Evolutionary conservation across 1,140 invertebrate genomes (phyloP), one percentile per base, ranked within the genome.

Genomic region (Drosophila simulans): DNA sequence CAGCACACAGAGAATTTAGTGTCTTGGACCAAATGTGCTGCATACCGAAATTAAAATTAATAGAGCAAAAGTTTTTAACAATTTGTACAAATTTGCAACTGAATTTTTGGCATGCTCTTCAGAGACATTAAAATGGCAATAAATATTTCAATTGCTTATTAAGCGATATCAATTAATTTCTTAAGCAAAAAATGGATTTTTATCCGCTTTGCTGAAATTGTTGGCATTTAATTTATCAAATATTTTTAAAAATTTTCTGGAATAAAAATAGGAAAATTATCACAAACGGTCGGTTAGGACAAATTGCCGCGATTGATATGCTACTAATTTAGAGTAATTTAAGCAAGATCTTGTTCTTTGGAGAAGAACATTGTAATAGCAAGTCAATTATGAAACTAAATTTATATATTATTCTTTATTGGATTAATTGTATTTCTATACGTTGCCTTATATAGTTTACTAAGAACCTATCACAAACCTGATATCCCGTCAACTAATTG

Each of bases 21-120:
- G 75, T 75, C 46, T 56, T 52, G 17, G 45, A 56, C 34, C 65
- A 42, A 65, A 34, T 37, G 42, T 20, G 39, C 13, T 37, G 45
- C 40, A 40, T 25, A 57, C 42, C 60, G 56, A 65, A 68, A 68
- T 65, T 40, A 59, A 57, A 77, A 73, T 64, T 74, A 81, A 84
- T 73, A 77, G 68, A 77, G 65, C 66, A 56, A n/a, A 70, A 78
- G 63, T 74, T 73, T 74, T 77, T 65, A 59, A 73, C 57, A 69
- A 37, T 48, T 63, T 58, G 54, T 20, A 43, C 22, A 35, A 46
- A 4, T 51, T 52, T 66, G 42, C 31, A 37, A 22, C 13, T 12
- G 34, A 11, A 17, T 46, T 39, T 34, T 27, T 11, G 17, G 4
- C 11, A 4, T 5, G n/a, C 45, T 48, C 11, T 3, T 34, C 15